These are phyloP conservation scores for Nemurella pictetii DNA, from an alignment of 2,888 invertebrate genomes.

Conservation along the genomic window DNA sequence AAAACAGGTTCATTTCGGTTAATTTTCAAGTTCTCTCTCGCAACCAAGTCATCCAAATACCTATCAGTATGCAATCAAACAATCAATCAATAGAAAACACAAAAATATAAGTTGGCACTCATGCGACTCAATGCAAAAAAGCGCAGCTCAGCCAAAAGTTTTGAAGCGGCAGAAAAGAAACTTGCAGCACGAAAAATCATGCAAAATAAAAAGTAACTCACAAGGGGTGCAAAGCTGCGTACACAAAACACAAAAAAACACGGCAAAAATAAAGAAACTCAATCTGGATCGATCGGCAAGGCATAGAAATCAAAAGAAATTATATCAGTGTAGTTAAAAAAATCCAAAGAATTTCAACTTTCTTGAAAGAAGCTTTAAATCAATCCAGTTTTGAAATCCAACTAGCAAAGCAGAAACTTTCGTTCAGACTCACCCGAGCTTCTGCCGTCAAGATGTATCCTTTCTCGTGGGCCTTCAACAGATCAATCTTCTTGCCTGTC, in stretches of 20 bases:
- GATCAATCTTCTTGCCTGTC: constrained; percentile 61
- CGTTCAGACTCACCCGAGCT: constrained; percentile 79
- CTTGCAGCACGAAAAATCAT: neutral
- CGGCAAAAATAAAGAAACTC: neutral
- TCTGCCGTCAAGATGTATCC: constrained; percentile 88
- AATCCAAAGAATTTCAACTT: neutral
- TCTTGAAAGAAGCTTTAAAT: neutral
- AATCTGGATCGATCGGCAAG: neutral
- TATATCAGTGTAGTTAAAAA: neutral
- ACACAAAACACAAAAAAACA: neutral
- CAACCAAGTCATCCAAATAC: neutral
- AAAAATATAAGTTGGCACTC: neutral
- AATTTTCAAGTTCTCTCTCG: neutral
- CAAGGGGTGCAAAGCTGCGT: neutral
- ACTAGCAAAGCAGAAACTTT: neutral
- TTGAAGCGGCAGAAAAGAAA: neutral
- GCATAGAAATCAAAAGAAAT: neutral
- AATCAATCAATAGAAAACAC: neutral
- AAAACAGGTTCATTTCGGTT: neutral
- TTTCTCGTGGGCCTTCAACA: constrained; percentile 83
- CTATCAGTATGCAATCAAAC: neutral
- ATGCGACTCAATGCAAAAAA: neutral
- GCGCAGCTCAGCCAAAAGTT: neutral
- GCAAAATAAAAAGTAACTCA: constrained; percentile 4
- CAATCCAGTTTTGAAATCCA: neutral